phyloP scores from a whole-genome alignment of 2,888 invertebrate genomes.

The Melanophora roralis region DNA sequence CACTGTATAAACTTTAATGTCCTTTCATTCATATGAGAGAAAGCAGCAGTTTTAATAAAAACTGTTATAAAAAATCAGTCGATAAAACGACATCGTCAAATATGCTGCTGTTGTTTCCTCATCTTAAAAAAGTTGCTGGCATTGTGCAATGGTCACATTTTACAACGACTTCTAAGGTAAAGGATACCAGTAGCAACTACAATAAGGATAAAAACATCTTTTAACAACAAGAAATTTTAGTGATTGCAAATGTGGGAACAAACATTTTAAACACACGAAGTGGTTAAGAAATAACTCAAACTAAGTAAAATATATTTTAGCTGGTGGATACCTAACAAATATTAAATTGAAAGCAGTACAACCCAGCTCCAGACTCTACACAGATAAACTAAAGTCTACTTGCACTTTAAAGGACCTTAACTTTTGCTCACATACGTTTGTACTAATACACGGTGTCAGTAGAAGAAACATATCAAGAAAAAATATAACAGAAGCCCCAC shows the following conservation, averaged over 20 bases:
- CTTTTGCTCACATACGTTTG: conserved; percentile 3
- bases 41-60: conserved; percentile 40
- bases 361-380: neutral
- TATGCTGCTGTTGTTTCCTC: conserved; percentile 47
- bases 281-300: conserved; percentile 32
- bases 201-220: conserved; percentile 37
- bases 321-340: conserved; percentile 28
- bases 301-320: neutral
- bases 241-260: conserved; percentile 43
- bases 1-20: conserved; percentile 47
- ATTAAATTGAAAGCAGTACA: conserved; percentile 17
- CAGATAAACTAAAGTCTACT: conserved; percentile 47
- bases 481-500: conserved; percentile 51
- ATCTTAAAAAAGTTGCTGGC: conserved; percentile 54
- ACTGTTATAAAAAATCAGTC: conserved; percentile 39
- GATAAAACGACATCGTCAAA: conserved; percentile 56
- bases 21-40: conserved; percentile 35
- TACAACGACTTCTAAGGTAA: conserved; percentile 26
- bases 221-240: conserved; percentile 8
- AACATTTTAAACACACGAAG: conserved; percentile 25
- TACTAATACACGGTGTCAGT: neutral
- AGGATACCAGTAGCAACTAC: conserved; percentile 22
- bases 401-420: conserved; percentile 49
- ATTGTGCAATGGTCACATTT: conserved; percentile 55
- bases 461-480: conserved; percentile 30